A percentile compares a stretch with the other conserved stretches of the same genome.
Conservation (phyloP, 2,113 vertebrate genomes). For the Abramis brama region DNA sequence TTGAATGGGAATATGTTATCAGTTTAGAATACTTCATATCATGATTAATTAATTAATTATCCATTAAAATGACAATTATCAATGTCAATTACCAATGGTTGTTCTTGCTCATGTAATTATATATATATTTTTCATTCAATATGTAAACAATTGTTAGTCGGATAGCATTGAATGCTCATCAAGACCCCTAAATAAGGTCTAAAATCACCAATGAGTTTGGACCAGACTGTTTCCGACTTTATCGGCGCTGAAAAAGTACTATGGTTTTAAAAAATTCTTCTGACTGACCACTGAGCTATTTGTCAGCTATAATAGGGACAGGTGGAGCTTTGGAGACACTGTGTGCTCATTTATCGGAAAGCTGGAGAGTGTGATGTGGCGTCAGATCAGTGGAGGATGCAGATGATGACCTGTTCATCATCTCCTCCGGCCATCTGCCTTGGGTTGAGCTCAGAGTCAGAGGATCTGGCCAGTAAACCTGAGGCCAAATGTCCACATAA, state of each 20-base stretch:
- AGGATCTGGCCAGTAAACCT: constrained; percentile 21
- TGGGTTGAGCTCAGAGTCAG: constrained; percentile 25
- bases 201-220: not conserved
- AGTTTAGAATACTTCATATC: not conserved
- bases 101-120: not conserved
- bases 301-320: not conserved
- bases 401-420: constrained; percentile 54
- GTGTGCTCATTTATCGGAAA: constrained; percentile 3
- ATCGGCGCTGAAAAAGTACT: not conserved
- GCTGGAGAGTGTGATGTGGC: constrained; percentile 25
- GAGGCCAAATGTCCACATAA: constrained; percentile 29
- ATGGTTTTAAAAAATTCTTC: not conserved
- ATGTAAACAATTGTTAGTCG: not conserved
- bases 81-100: not conserved
- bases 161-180: not conserved
- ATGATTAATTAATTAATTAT: not conserved
- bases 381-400: constrained; percentile 39
- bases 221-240: not conserved
- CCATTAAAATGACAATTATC: not conserved
- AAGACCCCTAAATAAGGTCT: not conserved
- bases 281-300: not conserved
- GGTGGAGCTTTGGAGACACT: not conserved
- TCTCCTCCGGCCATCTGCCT: not conserved
- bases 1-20: not conserved
- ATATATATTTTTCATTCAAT: not conserved